These are phyloP conservation scores for Gastrophryne carolinensis DNA, from an alignment of 2,797 vertebrate species.

Conservation along the genomic window DNA sequence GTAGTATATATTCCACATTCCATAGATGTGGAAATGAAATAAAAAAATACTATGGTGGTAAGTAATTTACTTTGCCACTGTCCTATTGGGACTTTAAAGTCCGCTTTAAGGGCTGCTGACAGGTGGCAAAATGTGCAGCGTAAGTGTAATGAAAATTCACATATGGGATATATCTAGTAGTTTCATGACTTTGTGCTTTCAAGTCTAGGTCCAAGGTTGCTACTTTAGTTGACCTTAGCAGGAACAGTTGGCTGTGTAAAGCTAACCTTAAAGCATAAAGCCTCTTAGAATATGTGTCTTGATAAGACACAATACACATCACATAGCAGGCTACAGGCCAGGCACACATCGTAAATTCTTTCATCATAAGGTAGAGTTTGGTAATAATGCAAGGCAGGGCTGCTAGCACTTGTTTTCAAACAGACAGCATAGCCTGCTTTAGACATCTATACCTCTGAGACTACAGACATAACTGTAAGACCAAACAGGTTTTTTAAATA, in stretches of 20 bases:
- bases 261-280: not conserved
- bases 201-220: too few relatives aligned
- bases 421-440: slow-evolving; percentile 3
- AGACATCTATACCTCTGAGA: slow-evolving; percentile 33
- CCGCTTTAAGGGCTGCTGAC: too few relatives aligned
- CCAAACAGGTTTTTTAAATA: not conserved
- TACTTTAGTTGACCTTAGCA: not conserved
- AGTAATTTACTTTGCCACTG: too few relatives aligned
- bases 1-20: too few relatives aligned
- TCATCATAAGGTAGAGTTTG: slow-evolving; percentile 41
- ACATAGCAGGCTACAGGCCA: slow-evolving; percentile 26
- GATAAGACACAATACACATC: slow-evolving; percentile 22
- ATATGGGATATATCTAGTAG: too few relatives aligned
- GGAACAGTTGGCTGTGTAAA: not conserved
- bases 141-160: too few relatives aligned
- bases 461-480: not conserved
- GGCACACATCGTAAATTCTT: slow-evolving; percentile 29
- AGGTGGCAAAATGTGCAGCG: too few relatives aligned
- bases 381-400: slow-evolving; percentile 25
- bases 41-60: too few relatives aligned
- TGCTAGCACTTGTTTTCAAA: slow-evolving; percentile 24
- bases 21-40: too few relatives aligned
- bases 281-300: slow-evolving; percentile 35
- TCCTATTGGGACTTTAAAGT: too few relatives aligned
- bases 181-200: too few relatives aligned